Base-by-base conservation (phyloP, 2,888 invertebrate genomes). In the Eulithis prunata region DNA sequence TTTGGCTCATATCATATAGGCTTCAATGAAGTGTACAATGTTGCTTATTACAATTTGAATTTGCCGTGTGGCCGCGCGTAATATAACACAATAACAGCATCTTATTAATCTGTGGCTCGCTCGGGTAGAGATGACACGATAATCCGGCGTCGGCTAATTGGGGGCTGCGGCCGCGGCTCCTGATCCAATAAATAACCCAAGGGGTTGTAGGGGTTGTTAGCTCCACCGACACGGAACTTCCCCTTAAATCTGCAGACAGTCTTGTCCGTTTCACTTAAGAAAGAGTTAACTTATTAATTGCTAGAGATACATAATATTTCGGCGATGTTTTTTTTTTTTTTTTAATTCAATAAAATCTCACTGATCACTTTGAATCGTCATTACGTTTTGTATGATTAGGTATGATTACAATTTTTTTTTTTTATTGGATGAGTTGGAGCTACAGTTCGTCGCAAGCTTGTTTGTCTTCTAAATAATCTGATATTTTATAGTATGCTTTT, bases 71-170 rank as follows among this genome's bases (percentile, higher is more conserved):
- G 47, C n/a, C 47, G n/a, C n/a, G n/a, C n/a, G 3, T 32, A 13
- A 45, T 32, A 2, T 32, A 13, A 45, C 32, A 53, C 11, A 36
- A 32, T 45, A 14, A 36, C 11, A 14, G 45, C 36, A 41, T 61
- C 38, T 47, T 52, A 45, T 61, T 49, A 54, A 53, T 46, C 32
- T 57, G 47, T 49, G 55, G n/a, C 14, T 12, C 51, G 55, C 21
- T 32, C 32, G 32, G 56, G 57, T 32, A 58, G 56, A 58, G 56
- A 60, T 51, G 64, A 49, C 55, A 51, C 51, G 60, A 60, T 60
- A 65, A 57, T 60, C 65, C 64, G 56, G 45, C 28, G 51, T 28
- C 59, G 21, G 59, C 64, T 64, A 60, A 61, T 65, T 65, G 60
- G 56, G 43, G 45, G 53, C n/a, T 41, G 55, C 57, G 38, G 64